Evolutionary conservation across 92 coral and sea anemone species (phyloP).

Genomic region (Scolanthus callimorphus): DNA sequence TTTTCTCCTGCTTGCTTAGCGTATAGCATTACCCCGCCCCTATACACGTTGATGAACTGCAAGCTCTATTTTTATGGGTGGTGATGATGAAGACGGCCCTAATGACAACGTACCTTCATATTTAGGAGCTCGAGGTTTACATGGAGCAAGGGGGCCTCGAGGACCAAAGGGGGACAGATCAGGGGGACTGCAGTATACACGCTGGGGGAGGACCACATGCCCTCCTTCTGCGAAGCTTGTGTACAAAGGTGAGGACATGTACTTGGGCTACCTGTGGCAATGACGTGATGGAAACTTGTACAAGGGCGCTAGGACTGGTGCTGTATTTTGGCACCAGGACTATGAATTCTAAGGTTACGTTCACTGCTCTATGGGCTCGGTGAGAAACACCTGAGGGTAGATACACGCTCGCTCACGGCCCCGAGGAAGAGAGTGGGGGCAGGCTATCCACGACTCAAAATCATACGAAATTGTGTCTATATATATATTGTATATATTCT

Average conservation of each 20-base stretch:
- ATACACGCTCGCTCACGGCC: neutral
- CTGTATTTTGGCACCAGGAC: no score
- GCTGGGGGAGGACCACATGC: conserved; percentile 61
- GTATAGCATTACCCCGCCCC: no score
- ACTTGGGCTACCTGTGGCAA: no score
- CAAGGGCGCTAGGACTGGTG: no score
- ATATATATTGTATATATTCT: neutral
- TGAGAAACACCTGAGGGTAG: neutral
- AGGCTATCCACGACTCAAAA: neutral
- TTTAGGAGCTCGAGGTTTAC: conserved; percentile 9
- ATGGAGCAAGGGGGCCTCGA: conserved; percentile 13
- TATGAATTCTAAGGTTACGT: no score
- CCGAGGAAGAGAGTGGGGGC: no score
- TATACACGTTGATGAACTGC: no score
- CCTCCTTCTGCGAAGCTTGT: conserved; percentile 34
- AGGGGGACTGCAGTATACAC: conserved; percentile 42
- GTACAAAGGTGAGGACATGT: conserved; percentile 31
- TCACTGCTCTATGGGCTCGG: neutral
- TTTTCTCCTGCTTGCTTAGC: no score
- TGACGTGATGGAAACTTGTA: no score
- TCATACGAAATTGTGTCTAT: neutral
- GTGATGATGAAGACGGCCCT: no score
- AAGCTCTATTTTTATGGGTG: no score
- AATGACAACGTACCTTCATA: neutral
- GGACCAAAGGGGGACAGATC: conserved; percentile 20